Percentiles rank a stretch among this genome's conserved stretches.
Conservation (phyloP, 2,113 vertebrate species). For the Xiphophorus couchianus region DNA sequence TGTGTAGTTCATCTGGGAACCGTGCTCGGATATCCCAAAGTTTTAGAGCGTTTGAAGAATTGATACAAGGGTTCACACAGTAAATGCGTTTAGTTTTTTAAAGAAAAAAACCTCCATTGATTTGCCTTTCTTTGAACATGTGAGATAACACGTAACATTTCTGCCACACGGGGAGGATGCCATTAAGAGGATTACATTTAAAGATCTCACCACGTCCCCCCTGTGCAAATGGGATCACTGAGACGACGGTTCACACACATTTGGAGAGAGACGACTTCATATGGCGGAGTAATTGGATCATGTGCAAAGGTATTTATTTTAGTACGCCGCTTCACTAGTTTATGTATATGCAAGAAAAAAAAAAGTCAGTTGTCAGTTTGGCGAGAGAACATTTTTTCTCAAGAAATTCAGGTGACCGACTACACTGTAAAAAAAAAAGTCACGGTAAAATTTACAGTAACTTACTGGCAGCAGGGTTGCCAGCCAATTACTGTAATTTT, state of each 20-base stretch:
- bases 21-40: slow-evolving; percentile 57
- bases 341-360: slow-evolving; percentile 24
- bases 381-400: slow-evolving; percentile 28
- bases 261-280: slow-evolving; percentile 5
- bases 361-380: slow-evolving; percentile 27
- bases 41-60: slow-evolving; percentile 70
- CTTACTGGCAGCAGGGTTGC: too few relatives aligned
- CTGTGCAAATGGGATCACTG: slow-evolving; percentile 42
- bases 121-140: slow-evolving; percentile 31
- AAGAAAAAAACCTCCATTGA: slow-evolving; percentile 11
- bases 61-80: slow-evolving; percentile 34
- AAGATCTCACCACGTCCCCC: slow-evolving; percentile 51
- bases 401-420: slow-evolving; percentile 62
- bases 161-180: slow-evolving; percentile 24
- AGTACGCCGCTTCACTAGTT: slow-evolving; percentile 48
- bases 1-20: slow-evolving; percentile 33
- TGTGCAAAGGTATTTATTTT: slow-evolving; percentile 46
- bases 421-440: too few relatives aligned
- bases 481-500: too few relatives aligned
- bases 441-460: too few relatives aligned
- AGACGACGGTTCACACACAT: slow-evolving; percentile 33
- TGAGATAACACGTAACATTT: slow-evolving; percentile 22
- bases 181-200: slow-evolving; percentile 53
- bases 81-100: slow-evolving; percentile 25
- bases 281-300: slow-evolving; percentile 49